Evolutionary conservation across 2,113 vertebrate species (phyloP), one percentile per base, ranked within the genome.

Genomic region (Pygoscelis antarcticus): DNA sequence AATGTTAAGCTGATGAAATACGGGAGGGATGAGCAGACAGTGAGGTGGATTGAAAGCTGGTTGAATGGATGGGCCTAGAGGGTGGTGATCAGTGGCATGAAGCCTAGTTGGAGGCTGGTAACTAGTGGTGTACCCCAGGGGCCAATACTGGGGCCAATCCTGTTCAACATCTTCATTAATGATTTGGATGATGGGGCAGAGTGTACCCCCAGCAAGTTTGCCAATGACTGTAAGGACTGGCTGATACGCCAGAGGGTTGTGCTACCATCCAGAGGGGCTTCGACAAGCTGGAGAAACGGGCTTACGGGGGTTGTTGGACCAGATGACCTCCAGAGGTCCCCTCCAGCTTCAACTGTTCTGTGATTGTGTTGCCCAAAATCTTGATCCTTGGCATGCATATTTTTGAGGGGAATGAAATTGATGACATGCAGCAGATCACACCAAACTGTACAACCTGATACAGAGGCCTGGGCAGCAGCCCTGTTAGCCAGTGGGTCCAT

Each of bases 281-380:
- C 0, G 3, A 13, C 51, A 74, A 68, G 38, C 16, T 54, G 29
- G 26, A 86, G 66, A 55, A 66, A 44, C 54, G 23, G 61, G 10
- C 16, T 71, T 0, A 0, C 1, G 3, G 10, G 6, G 2, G 18
- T 34, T 70, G 7, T 72, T 77, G 52, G 54, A 64, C 23, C 30
- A 85, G 42, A 14, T 62, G 34, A 44, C 10, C 11, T 77, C 55
- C 34, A 88, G 32, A 88, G 30, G 32, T 49, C 30, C 44, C 10
- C 13, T 87, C 21, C 34, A 40, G 4, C 9, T n/a, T 94, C 17
- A 49, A 2, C 27, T 7, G 2, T 64, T 90, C n/a, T 69, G 20
- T 54, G n/a, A 13, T 7, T 72, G 7, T 65, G 22, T 64, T 86
- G 42, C 30, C 18, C 34, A 66, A 27, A 72, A 54, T 47, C 25